These are phyloP conservation scores for Fabriciana adippe DNA, from an alignment of 2,888 invertebrate species.

Conservation along the genomic window DNA sequence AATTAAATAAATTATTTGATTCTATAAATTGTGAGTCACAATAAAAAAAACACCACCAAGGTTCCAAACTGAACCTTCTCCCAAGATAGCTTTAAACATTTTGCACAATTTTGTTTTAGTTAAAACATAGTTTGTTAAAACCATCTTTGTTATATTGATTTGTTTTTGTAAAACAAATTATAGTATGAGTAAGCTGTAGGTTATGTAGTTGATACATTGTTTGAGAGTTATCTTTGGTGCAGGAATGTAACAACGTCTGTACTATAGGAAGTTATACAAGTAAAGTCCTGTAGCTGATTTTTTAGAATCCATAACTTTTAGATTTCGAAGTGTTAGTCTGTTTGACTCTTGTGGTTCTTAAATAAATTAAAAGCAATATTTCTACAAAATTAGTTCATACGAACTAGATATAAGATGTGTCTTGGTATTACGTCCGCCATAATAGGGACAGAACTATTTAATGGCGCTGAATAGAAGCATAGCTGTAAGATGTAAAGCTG, in stretches of 20 bases:
- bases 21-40: neutral
- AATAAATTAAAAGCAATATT: conserved; percentile 15
- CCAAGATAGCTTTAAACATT: conserved; percentile 31
- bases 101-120: conserved; percentile 38
- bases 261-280: conserved; percentile 6
- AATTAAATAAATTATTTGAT: conserved; percentile 22
- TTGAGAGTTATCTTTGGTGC: conserved; percentile 38
- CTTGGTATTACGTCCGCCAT: neutral
- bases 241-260: conserved; percentile 36
- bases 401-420: conserved; percentile 19
- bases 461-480: conserved; percentile 8
- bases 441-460: neutral
- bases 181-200: conserved; percentile 28
- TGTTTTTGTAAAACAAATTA: conserved; percentile 13
- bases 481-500: conserved; percentile 2
- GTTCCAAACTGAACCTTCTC: conserved; percentile 1
- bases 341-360: conserved; percentile 5
- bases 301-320: conserved; percentile 5
- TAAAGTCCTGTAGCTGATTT: conserved; percentile 3
- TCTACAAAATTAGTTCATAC: conserved; percentile 20
- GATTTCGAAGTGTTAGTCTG: conserved; percentile 9
- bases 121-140: conserved; percentile 32
- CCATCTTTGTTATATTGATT: conserved; percentile 26
- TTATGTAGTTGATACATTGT: conserved; percentile 32
- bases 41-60: too few species aligned